Conservation (phyloP, 2,797 vertebrate genomes). For the Gymnoscopelus microlampas region DNA sequence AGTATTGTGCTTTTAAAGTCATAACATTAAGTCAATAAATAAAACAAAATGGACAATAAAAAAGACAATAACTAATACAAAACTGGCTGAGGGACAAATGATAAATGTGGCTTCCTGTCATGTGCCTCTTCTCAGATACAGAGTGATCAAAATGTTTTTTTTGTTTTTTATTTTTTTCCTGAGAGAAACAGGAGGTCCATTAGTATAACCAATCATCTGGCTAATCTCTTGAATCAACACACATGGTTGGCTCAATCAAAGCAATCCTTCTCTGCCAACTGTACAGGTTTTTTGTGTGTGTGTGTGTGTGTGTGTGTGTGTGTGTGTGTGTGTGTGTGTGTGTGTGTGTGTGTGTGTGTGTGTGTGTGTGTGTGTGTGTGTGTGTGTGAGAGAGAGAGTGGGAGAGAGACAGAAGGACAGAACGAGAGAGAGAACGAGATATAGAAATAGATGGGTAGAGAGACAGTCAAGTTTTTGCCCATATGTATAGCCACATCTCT, state of each 20-base stretch:
- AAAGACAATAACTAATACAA: no score
- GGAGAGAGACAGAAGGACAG: background rate
- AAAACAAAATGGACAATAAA: no score
- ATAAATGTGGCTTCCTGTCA: no score
- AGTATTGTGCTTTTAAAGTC: no score
- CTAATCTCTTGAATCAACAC: slow-evolving; percentile 75
- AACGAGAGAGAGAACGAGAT: slow-evolving; percentile 20
- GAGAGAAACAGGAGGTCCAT: slow-evolving; percentile 72
- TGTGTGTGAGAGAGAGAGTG: background rate
- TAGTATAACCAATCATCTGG: slow-evolving; percentile 71
- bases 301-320: slow-evolving; percentile 3
- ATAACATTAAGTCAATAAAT: no score
- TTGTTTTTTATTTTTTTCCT: slow-evolving; percentile 1
- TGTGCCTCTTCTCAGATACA: slow-evolving; percentile 22
- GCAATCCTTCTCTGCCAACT: slow-evolving; percentile 61
- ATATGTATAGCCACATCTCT: slow-evolving; percentile 76
- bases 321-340: background rate
- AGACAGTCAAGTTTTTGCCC: slow-evolving; percentile 62
- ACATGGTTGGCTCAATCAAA: slow-evolving; percentile 72
- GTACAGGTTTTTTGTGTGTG: slow-evolving; percentile 49
- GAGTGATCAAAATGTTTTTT: slow-evolving; percentile 47
- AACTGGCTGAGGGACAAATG: no score
- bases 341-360: slow-evolving; percentile 4
- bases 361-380: background rate
- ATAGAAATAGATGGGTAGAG: slow-evolving; percentile 22